A percentile compares a stretch with the other conserved stretches of the same genome.
Conservation (phyloP, 2,888 invertebrate genomes). For the Dicyrtoma fusca region DNA sequence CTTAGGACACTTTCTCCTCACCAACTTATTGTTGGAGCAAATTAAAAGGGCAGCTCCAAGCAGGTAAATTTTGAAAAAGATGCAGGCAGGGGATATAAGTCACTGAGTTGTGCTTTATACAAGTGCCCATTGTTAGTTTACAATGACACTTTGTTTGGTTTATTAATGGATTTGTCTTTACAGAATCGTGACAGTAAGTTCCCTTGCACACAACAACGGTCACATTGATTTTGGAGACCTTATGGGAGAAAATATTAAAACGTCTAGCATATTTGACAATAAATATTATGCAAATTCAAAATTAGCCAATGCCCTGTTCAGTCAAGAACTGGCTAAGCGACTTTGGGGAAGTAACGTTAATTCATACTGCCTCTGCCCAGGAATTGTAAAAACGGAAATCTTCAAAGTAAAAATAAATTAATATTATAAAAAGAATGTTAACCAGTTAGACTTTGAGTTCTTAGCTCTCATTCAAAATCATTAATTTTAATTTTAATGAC, state of each 20-base stretch:
- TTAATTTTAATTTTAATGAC: too few relatives aligned
- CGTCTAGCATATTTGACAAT: constrained; percentile 28
- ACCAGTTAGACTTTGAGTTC: too few relatives aligned
- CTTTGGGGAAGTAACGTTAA: constrained; percentile 66
- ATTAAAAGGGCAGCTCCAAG: constrained; percentile 70
- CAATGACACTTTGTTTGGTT: not conserved
- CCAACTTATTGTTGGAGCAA: constrained; percentile 72
- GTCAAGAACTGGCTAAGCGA: constrained; percentile 68
- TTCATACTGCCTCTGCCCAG: constrained; percentile 74
- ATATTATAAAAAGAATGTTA: too few relatives aligned
- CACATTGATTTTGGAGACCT: constrained; percentile 71
- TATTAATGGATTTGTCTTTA: constrained; percentile 60
- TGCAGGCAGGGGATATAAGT: too few relatives aligned
- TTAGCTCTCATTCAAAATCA: too few relatives aligned
- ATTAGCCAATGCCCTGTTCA: constrained; percentile 75
- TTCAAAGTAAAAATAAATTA: constrained; percentile 77
- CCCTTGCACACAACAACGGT: constrained; percentile 72
- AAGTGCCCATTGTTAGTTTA: too few relatives aligned
- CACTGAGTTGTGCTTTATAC: too few relatives aligned
- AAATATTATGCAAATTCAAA: constrained; percentile 73
- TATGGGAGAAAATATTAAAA: constrained; percentile 63
- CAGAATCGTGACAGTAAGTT: constrained; percentile 72
- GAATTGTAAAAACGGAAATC: constrained; percentile 74
- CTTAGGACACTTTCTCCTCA: constrained; percentile 83
- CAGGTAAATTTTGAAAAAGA: constrained; percentile 61